Conservation (phyloP, 1,140 invertebrate species). For the Calycopis cecrops region DNA sequence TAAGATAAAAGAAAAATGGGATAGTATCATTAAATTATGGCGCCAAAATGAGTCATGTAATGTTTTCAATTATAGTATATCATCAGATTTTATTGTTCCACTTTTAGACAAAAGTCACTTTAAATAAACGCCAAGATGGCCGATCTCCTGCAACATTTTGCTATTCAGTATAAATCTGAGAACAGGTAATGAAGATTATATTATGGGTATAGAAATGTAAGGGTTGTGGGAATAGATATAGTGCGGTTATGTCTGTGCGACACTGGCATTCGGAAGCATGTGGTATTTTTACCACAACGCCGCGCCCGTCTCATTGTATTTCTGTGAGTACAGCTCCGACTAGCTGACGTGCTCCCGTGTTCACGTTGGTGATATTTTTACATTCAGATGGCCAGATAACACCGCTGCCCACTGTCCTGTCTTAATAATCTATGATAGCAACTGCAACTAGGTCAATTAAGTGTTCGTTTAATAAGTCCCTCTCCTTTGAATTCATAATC, state of each 20-base stretch:
- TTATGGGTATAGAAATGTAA: background rate
- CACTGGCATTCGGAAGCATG: background rate
- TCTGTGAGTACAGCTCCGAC: slow-evolving; percentile 16
- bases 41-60: too few species aligned
- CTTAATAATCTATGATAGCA: background rate
- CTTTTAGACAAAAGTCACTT: too few species aligned
- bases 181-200: background rate
- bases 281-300: slow-evolving; percentile 24
- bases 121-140: too few species aligned
- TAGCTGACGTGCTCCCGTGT: slow-evolving; percentile 14
- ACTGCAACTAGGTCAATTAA: background rate
- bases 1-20: too few species aligned
- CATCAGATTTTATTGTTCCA: too few species aligned
- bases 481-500: too few species aligned
- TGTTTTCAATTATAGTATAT: too few species aligned
- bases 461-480: too few species aligned
- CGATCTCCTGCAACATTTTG: too few species aligned
- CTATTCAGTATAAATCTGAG: too few species aligned
- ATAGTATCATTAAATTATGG: too few species aligned
- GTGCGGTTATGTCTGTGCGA: background rate
- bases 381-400: slow-evolving; percentile 4
- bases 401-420: background rate
- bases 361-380: slow-evolving; percentile 11
- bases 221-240: slow-evolving; percentile 5
- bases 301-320: slow-evolving; percentile 24